Base-by-base conservation (phyloP, 2,113 vertebrate species). In the Porphyrio hochstetteri region DNA sequence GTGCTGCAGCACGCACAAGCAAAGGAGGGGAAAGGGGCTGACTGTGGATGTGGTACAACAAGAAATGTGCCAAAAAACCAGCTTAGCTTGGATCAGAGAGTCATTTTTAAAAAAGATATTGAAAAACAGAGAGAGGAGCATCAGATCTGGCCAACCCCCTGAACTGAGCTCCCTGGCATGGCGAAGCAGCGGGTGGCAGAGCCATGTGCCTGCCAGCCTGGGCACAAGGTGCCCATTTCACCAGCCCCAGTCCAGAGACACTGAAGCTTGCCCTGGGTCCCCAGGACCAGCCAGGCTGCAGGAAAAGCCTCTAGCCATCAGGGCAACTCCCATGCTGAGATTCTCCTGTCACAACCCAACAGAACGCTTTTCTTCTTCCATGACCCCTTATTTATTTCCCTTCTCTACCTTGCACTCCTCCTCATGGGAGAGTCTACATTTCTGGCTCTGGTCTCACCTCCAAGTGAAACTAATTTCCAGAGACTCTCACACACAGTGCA, bases 31-130 rank as follows among this genome's bases (percentile, higher is more conserved):
- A 35, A 38, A 86, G 75, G 19, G 88, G 21, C 21, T 63, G 27
- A 4, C 29, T 2, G n/a, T 0, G 17, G 46, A 5, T 3, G 4
- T 12, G 4, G 28, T 7, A 38, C n/a, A 20, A 8, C 15, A 7
- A 40, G 36, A 17, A 38, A 21, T 1, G 5, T 9, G 8, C 56
- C 53, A 38, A 33, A n/a, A 29, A 9, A 42, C 48, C 53, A 20
- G 40, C 27, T 11, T 1, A 1, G 33, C 31, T 50, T 12, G 5
- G 44, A 11, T 1, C 7, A 5, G 1, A 8, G 20, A 11, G 11
- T 0, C 33, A 15, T 28, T 40, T 40, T 16, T 6, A 3, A 25
- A 24, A 48, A 5, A 20, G 3, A 57, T 7, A n/a, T 11, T 10
- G 8, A 25, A 25, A 19, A 48, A 18, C 7, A 38, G 64, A 33